Percentiles rank a stretch among this genome's conserved stretches.
phyloP scores from a whole-genome alignment of 2,113 vertebrate genomes.

The Hiodon tergisus region DNA sequence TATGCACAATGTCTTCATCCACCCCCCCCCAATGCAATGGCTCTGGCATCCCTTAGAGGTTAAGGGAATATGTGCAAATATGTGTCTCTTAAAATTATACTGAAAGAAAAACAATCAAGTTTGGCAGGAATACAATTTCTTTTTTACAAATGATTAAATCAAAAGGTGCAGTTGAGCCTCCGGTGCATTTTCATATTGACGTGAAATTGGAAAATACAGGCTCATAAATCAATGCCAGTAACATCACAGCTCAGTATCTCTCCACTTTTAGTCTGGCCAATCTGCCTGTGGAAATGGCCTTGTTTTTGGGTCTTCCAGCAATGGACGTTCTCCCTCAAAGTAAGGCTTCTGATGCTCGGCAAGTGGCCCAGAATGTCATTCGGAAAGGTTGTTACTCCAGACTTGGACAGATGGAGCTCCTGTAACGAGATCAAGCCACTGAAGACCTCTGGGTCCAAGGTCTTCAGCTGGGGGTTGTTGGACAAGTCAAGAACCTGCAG shows the following conservation, averaged over 20 bases:
- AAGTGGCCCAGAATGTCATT: constrained; percentile 68
- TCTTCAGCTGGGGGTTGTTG: constrained; percentile 67
- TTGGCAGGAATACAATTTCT: constrained; percentile 27
- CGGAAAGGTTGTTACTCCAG: constrained; percentile 65
- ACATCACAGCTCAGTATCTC: constrained; percentile 72
- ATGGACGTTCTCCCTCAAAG: constrained; percentile 60
- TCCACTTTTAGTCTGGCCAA: constrained; percentile 65
- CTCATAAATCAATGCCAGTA: constrained; percentile 49
- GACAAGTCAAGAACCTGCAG: constrained; percentile 89
- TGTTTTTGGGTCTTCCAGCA: constrained; percentile 83
- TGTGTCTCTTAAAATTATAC: not conserved
- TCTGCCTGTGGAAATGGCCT: constrained; percentile 79
- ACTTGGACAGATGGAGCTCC: constrained; percentile 81
- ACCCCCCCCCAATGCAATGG: too few relatives aligned
- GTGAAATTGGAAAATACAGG: constrained; percentile 6
- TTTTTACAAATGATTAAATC: constrained; percentile 4
- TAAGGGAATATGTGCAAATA: constrained; percentile 13
- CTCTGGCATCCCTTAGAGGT: not conserved
- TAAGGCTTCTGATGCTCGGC: constrained; percentile 79
- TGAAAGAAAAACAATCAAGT: constrained; percentile 23
- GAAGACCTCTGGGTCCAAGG: constrained; percentile 65
- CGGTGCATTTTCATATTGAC: not conserved
- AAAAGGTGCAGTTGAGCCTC: constrained; percentile 42
- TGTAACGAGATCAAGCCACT: constrained; percentile 75
- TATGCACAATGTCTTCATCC: too few relatives aligned